phyloP scores from a whole-genome alignment of 1,140 invertebrate species.

The Drosophila biarmipes region DNA sequence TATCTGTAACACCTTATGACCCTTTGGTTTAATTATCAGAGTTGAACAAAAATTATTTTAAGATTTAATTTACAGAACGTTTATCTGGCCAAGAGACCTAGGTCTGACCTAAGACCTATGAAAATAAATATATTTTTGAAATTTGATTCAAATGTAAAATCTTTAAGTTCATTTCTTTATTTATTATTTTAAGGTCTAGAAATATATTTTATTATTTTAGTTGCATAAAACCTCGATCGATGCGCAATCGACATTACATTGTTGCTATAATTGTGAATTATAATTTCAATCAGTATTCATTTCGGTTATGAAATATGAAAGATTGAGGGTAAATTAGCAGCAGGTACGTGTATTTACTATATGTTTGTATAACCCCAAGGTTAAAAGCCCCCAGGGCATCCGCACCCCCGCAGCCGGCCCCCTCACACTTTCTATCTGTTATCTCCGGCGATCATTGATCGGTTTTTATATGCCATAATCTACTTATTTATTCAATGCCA shows the following conservation, averaged over 20 bases:
- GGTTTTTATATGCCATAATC: conserved; percentile 25
- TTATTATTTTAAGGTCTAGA: neutral
- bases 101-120: too few relatives aligned
- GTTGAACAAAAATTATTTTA: too few relatives aligned
- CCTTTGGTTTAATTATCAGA: neutral
- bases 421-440: neutral
- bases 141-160: too few relatives aligned
- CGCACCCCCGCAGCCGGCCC: neutral
- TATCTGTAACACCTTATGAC: neutral
- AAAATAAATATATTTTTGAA: too few relatives aligned
- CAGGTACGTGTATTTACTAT: conserved; percentile 30
- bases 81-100: too few relatives aligned
- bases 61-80: too few relatives aligned
- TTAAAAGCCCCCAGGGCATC: conserved; percentile 13
- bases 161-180: neutral
- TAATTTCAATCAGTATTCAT: conserved; percentile 24
- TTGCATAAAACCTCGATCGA: neutral
- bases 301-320: conserved; percentile 23
- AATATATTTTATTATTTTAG: neutral
- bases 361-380: conserved; percentile 38
- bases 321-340: conserved; percentile 26
- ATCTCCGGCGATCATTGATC: conserved; percentile 21
- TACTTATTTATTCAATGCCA: conserved; percentile 22
- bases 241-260: neutral
- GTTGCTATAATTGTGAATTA: conserved; percentile 6